Evolutionary conservation across 2,113 vertebrate species (phyloP), one percentile per base, ranked within the genome.

Genomic region (Myxocyprinus asiaticus): DNA sequence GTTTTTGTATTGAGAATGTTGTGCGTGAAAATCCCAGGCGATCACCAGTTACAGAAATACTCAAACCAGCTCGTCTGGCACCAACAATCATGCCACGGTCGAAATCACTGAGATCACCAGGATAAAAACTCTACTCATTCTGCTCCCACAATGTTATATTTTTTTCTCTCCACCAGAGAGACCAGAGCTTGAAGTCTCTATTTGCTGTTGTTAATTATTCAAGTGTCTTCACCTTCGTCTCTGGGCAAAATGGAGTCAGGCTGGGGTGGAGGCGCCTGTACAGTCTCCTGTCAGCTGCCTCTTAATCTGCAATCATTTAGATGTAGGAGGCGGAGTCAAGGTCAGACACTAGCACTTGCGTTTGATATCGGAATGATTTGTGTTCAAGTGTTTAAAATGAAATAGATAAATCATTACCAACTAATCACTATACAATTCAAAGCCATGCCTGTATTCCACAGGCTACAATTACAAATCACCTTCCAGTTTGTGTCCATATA

Each of bases 191-290:
- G 59, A 77, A 63, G 67, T 68, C 67, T 72, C 44, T 58, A 68
- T 65, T 73, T 70, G 56, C 33, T 43, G 43, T 66, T 50, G 79
- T 83, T 86, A 80, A 83, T 86, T 83, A 81, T 86, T 80, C 79
- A 81, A 50, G 62, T 53, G 42, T 55, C 47, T 47, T 81, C 53
- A 66, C 75, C 66, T 69, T 76, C 42, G 4, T 68, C 63, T 62
- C 73, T 77, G 61, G 59, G 53, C 55, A 78, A 45, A 53, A 74
- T 61, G 45, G 50, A 71, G 64, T 74, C 47, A 45, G 77, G 12
- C 44, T 43, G 65, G 55, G 55, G 70, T 3, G 53, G 51, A 44
- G 12, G 47, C 45, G 12, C 6, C 63, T 58, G 51, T 62, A 50
- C 66, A 63, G 47, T 66, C 83, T 73, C 63, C 73, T 63, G 72